A percentile compares a stretch with the other conserved stretches of the same genome.
phyloP scores from a whole-genome alignment of 2,888 invertebrate genomes.

The Euproctis similis region DNA sequence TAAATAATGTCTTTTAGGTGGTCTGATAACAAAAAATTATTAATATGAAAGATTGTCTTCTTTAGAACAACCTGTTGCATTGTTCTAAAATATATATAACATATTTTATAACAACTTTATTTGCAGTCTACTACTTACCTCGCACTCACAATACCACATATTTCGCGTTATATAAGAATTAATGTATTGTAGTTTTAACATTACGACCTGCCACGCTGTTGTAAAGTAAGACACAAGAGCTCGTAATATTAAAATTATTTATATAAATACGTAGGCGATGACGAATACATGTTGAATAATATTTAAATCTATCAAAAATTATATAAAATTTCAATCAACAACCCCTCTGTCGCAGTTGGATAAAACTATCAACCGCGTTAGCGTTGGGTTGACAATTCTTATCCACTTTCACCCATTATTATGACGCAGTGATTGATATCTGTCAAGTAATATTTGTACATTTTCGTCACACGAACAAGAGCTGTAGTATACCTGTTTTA shows the following conservation, averaged over 20 bases:
- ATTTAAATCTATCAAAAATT: no score
- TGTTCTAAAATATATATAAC: slow-evolving; percentile 7
- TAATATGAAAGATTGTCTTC: no score
- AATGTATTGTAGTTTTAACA: slow-evolving; percentile 12
- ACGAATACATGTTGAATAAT: slow-evolving; percentile 67
- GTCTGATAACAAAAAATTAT: no score
- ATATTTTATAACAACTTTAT: not conserved
- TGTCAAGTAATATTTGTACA: no score
- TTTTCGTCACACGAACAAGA: no score
- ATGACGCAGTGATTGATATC: no score
- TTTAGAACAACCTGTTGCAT: no score
- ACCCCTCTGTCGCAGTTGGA: no score
- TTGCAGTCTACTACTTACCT: not conserved
- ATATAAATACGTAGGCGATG: slow-evolving; percentile 36
- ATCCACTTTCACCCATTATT: slow-evolving; percentile 66
- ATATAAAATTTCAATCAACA: no score
- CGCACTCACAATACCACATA: no score
- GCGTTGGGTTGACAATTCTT: slow-evolving; percentile 53
- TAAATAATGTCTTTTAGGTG: no score
- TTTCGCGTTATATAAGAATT: slow-evolving; percentile 12
- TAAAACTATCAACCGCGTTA: slow-evolving; percentile 64
- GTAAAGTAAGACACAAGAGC: slow-evolving; percentile 24
- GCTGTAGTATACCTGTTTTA: no score
- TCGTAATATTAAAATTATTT: slow-evolving; percentile 26
- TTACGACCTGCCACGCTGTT: slow-evolving; percentile 22